Evolutionary conservation across 2,797 vertebrate genomes (phyloP), one percentile per base, ranked within the genome.

Genomic region (Mus caroli): DNA sequence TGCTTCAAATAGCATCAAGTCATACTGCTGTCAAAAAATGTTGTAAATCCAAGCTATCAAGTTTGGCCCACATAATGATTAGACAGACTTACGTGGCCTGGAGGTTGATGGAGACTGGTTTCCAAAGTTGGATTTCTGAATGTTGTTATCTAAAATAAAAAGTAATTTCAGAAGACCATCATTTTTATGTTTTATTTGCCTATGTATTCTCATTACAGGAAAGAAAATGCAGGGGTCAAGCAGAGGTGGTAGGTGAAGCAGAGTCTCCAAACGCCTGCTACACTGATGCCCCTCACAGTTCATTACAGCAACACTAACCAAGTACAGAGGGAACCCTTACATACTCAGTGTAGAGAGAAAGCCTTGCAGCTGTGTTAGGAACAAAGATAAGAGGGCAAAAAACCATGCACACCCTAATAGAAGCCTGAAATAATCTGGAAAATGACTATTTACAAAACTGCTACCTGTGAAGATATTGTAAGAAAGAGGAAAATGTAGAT

Each of bases 81-180:
- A 79, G 83, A 92, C 17, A 94, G 60, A 97, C 97, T 98, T 97
- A 97, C 97, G 19, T 60, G 79, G 94, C 69, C 60, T 94, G 52
- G 89, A 94, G 86, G 56, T 14, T 94, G 96, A 90, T 31, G 86
- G 31, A 82, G 60, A 80, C 9, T 64, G 90, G 76, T 94, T 97
- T 95, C 92, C 50, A 92, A 90, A 37, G 4, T 92, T 50, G 96
- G 96, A 82, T 82, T 96, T 97, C 90, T 88, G 96, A 89, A 87
- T 64, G 91, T 34, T 96, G 84, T 96, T 94, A 95, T 95, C 97
- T 98, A 95, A 96, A 69, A 95, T 19, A 93, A 50, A 76, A 97
- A 88, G 64, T 80, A 82, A 97, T 43, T 96, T 60, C 78, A 90
- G 69, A 88, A 93, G 50, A 95, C 19, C 7, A 67, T 97, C 40